Evolutionary conservation across 2,797 vertebrate genomes (phyloP).

Genomic region (Ptychobarbus kaznakovi): DNA sequence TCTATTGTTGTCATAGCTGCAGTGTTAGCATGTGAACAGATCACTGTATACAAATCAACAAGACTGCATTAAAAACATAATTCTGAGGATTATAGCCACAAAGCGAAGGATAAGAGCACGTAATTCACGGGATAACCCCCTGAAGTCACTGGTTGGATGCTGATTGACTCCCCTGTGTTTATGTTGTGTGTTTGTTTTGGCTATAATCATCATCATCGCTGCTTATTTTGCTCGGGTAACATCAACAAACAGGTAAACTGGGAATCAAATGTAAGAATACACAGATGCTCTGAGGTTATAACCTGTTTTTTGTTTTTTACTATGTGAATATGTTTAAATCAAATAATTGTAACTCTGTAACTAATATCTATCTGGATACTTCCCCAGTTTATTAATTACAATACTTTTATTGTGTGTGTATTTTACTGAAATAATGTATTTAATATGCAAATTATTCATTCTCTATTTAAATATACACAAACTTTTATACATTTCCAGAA

Average conservation of each 20-base stretch:
- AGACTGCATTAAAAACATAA: background rate
- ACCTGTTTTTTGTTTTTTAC: too few species aligned
- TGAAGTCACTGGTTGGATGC: background rate
- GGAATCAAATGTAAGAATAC: background rate
- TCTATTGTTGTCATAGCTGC: constrained; percentile 56
- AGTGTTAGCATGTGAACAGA: constrained; percentile 39
- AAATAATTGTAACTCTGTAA: background rate
- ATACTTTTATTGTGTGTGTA: background rate
- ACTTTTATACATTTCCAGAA: background rate
- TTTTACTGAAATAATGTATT: background rate
- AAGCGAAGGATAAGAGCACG: background rate
- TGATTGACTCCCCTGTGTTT: background rate
- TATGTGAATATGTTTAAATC: background rate
- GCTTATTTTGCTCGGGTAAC: background rate
- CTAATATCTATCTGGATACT: background rate
- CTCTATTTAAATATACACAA: background rate
- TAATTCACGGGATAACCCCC: background rate
- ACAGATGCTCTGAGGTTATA: background rate
- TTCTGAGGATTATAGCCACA: background rate
- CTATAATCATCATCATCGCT: background rate
- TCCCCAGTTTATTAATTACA: background rate
- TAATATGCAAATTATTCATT: background rate
- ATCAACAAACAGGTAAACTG: constrained; percentile 39
- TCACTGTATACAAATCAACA: background rate
- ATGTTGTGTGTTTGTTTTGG: background rate